A percentile compares a stretch with the other conserved stretches of the same genome.
Evolutionary conservation across 2,888 invertebrate genomes (phyloP).

Genomic region (Poecilus cupreus): DNA sequence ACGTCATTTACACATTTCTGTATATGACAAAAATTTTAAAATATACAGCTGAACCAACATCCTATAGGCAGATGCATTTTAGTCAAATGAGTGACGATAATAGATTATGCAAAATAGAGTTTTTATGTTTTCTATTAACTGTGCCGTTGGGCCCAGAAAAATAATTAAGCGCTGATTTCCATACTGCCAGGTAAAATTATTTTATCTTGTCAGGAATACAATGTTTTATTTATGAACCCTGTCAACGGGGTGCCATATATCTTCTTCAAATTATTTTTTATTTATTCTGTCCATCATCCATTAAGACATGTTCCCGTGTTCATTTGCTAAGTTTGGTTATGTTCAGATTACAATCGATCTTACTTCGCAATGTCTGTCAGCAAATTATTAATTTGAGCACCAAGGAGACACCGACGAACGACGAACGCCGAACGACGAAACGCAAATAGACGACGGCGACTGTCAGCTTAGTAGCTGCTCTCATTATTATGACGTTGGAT

Average conservation of each 20-base stretch:
- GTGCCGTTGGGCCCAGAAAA: too few relatives aligned
- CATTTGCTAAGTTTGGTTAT: constrained; percentile 46
- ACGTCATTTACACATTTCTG: too few relatives aligned
- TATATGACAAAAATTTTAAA: too few relatives aligned
- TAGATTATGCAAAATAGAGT: too few relatives aligned
- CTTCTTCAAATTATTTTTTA: constrained; percentile 9
- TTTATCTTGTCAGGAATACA: constrained; percentile 5
- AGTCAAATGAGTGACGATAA: too few relatives aligned
- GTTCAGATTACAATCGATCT: constrained; percentile 53
- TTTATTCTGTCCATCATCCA: constrained; percentile 13
- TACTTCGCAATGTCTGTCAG: constrained; percentile 54
- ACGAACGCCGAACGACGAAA: not conserved
- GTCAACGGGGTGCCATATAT: constrained; percentile 19
- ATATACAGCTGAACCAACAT: too few relatives aligned
- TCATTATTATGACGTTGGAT: not conserved
- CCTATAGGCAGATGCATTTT: too few relatives aligned
- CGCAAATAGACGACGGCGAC: not conserved
- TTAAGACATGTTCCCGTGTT: not conserved
- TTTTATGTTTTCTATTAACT: too few relatives aligned
- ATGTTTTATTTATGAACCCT: constrained; percentile 31
- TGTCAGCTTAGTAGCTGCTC: not conserved
- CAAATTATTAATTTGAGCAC: constrained; percentile 51
- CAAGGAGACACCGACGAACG: not conserved
- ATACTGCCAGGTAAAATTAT: constrained; percentile 24
- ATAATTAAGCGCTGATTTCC: constrained; percentile 20